Evolutionary conservation across 2,113 vertebrate genomes (phyloP).

Genomic region (Chloropsis hardwickii): DNA sequence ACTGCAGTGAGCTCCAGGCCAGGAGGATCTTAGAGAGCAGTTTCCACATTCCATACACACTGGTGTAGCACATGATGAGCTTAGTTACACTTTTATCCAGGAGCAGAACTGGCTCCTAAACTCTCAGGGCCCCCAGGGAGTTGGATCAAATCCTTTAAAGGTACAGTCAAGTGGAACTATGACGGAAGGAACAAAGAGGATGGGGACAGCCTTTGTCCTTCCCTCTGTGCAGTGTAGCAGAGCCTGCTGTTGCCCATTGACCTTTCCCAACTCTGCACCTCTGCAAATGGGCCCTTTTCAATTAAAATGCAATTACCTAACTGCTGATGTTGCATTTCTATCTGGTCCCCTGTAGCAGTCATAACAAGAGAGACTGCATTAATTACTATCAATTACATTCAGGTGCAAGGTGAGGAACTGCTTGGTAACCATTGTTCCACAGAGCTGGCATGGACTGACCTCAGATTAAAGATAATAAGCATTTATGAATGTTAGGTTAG

Average conservation of each 20-base stretch:
- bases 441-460: not conserved
- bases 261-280: not conserved
- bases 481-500: not conserved
- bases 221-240: fast-evolving
- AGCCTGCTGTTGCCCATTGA: not conserved
- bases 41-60: not conserved
- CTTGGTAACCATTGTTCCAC: not conserved
- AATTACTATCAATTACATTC: not conserved
- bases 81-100: not conserved
- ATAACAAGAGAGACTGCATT: not conserved
- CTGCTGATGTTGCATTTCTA: not conserved
- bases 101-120: not conserved
- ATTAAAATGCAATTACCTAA: not conserved
- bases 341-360: not conserved
- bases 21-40: not conserved
- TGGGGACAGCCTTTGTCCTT: not conserved
- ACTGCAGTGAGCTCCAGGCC: not conserved
- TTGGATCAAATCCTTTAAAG: not conserved
- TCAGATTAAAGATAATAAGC: not conserved
- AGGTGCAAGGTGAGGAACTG: not conserved
- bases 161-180: not conserved
- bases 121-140: not conserved
- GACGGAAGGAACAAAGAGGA: not conserved
- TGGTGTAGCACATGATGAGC: not conserved
- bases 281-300: not conserved